Percentiles rank a stretch among this genome's conserved stretches.
Evolutionary conservation across 1,140 invertebrate genomes (phyloP).

Genomic region (Popillia japonica): DNA sequence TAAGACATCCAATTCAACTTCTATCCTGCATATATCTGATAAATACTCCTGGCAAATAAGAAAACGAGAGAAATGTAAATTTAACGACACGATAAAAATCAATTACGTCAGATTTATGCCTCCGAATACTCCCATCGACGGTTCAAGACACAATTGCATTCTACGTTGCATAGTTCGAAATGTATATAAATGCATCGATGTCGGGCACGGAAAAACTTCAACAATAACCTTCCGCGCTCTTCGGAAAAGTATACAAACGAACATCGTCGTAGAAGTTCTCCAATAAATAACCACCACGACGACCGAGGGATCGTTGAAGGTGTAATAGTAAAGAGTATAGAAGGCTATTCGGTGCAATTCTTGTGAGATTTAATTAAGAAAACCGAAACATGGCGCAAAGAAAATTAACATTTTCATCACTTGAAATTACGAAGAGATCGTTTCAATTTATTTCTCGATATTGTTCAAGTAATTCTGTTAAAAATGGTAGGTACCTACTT

Average conservation of each 20-base stretch:
- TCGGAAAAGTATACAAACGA: background rate
- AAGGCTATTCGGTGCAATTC: background rate
- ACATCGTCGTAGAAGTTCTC: background rate
- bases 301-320: background rate
- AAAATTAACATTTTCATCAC: background rate
- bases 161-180: background rate
- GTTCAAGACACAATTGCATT: background rate
- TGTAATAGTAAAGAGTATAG: background rate
- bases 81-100: background rate
- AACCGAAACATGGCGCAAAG: background rate
- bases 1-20: no score
- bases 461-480: background rate
- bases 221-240: background rate
- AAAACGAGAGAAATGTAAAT: background rate
- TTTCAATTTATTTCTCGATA: background rate
- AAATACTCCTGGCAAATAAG: background rate
- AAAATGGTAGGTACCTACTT: background rate
- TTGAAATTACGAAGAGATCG: background rate
- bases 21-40: no score
- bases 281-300: background rate
- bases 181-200: constrained; percentile 4
- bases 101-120: background rate
- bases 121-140: background rate
- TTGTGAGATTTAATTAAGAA: background rate
- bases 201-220: background rate